Percentiles rank a stretch among this genome's conserved stretches.
Evolutionary conservation across 2,888 invertebrate species (phyloP).

Genomic region (Deroplatys truncata): DNA sequence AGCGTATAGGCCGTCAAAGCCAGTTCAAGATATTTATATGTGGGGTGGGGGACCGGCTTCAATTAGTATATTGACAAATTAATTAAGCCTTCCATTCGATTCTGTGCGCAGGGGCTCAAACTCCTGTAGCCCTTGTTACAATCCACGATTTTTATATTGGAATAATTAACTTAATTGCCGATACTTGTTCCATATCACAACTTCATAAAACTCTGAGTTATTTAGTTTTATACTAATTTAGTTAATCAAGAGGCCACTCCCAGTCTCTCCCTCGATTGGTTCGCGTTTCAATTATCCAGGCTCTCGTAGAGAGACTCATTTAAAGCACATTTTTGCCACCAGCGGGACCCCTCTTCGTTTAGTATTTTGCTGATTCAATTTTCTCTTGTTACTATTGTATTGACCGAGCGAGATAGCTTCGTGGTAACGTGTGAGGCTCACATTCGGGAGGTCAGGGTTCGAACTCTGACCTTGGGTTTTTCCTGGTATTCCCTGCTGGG

Average conservation of each 20-base stretch:
- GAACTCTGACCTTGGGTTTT: too few species aligned
- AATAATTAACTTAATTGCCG: not conserved
- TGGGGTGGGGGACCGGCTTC: not conserved
- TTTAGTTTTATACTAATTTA: not conserved
- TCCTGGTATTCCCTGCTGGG: too few species aligned
- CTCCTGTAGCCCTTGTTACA: not conserved
- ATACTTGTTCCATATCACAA: not conserved
- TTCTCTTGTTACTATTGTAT: too few species aligned
- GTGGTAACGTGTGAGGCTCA: too few species aligned
- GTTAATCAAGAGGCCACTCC: not conserved
- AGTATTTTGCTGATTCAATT: too few species aligned
- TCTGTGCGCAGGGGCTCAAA: too few species aligned
- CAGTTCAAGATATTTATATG: slow-evolving; percentile 5
- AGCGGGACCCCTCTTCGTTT: too few species aligned
- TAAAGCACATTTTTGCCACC: too few species aligned
- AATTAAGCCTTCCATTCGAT: not conserved
- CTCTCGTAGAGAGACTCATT: not conserved
- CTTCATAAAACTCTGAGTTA: not conserved
- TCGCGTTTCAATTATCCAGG: not conserved
- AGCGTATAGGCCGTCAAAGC: not conserved
- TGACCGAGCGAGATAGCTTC: too few species aligned
- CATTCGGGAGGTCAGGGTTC: too few species aligned
- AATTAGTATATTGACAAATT: slow-evolving; percentile 13
- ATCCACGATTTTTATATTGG: not conserved
- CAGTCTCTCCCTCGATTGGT: too few species aligned